phyloP scores from a whole-genome alignment of 2,113 vertebrate species.

The Panthera uncia region DNA sequence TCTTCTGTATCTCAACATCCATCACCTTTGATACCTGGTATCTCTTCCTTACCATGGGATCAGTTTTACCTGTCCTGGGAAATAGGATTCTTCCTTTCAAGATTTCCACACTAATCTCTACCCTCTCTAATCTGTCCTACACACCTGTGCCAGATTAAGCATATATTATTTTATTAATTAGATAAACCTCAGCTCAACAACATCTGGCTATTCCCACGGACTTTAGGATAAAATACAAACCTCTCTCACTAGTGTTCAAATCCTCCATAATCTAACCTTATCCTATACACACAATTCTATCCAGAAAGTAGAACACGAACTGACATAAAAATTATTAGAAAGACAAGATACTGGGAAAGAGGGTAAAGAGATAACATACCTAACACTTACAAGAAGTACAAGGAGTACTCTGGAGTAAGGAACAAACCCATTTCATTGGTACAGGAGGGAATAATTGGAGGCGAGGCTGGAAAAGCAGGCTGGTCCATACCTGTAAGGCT shows the following conservation, averaged over 20 bases:
- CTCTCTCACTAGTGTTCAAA: conserved; percentile 17
- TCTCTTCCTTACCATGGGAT: not conserved
- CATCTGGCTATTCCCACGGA: conserved; percentile 9
- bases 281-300: not conserved
- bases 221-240: conserved; percentile 6
- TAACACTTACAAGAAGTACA: not conserved
- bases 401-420: not conserved
- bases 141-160: conserved; percentile 11
- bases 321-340: not conserved
- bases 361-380: not conserved
- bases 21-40: not conserved
- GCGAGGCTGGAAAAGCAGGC: not conserved
- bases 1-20: not conserved
- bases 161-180: conserved; percentile 6
- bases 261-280: not conserved
- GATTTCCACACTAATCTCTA: not conserved
- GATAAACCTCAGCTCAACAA: not conserved
- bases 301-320: not conserved
- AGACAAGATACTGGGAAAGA: not conserved
- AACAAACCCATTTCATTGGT: not conserved
- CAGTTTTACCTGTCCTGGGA: not conserved
- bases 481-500: not conserved
- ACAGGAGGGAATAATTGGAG: not conserved
- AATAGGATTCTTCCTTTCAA: not conserved
- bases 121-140: not conserved